Evolutionary conservation across 2,888 invertebrate species (phyloP).

Genomic region (Platycheirus rosarum): DNA sequence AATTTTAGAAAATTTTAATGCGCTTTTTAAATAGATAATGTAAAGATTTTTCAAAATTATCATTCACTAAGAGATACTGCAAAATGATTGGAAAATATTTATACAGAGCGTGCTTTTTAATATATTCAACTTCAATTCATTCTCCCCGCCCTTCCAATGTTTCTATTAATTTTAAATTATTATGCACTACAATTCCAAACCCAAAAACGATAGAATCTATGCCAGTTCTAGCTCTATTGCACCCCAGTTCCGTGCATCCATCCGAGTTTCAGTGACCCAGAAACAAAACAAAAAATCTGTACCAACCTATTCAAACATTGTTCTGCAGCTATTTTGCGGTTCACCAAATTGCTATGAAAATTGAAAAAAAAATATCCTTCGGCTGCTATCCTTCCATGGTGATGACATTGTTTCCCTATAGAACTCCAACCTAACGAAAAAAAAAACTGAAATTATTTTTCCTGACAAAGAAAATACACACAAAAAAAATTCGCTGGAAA

Average conservation of each 20-base stretch:
- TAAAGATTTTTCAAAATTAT: too few relatives aligned
- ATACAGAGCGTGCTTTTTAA: too few relatives aligned
- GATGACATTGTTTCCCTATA: conserved; percentile 60
- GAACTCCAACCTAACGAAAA: conserved; percentile 5
- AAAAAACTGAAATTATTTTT: conserved; percentile 18
- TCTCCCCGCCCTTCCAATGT: too few relatives aligned
- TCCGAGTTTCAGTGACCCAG: conserved; percentile 33
- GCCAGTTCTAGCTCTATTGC: neutral
- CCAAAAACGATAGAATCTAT: too few relatives aligned
- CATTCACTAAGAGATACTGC: too few relatives aligned
- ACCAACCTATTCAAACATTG: conserved; percentile 48
- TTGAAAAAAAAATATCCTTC: conserved; percentile 25
- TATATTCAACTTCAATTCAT: too few relatives aligned
- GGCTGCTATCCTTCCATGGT: conserved; percentile 24
- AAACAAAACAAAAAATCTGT: conserved; percentile 16
- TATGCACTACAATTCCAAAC: too few relatives aligned
- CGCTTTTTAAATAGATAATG: too few relatives aligned
- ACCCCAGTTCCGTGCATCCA: neutral
- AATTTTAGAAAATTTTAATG: too few relatives aligned
- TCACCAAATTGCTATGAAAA: conserved; percentile 63
- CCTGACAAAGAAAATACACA: conserved; percentile 9
- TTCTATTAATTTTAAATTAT: too few relatives aligned
- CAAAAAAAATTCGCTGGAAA: conserved; percentile 24
- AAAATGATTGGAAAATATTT: too few relatives aligned
- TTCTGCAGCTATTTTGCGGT: conserved; percentile 68